Evolutionary conservation across 1,140 invertebrate species (phyloP).

Genomic region (Archivesica marissinica): DNA sequence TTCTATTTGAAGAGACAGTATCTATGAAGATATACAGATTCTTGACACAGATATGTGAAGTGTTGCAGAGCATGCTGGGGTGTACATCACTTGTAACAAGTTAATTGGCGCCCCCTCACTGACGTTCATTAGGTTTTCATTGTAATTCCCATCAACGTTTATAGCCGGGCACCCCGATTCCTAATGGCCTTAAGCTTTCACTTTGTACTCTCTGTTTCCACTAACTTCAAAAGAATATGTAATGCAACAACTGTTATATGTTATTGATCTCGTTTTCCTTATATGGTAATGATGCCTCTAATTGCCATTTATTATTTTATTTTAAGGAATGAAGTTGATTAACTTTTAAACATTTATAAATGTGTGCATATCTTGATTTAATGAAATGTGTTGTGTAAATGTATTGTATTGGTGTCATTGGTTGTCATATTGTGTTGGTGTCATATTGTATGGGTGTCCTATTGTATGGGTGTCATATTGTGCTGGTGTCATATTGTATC

Average conservation of each 20-base stretch:
- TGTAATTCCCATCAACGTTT: neutral
- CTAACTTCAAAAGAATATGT: slow-evolving; percentile 39
- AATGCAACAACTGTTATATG: neutral
- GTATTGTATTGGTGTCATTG: no score
- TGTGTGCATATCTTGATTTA: no score
- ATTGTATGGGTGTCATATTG: no score
- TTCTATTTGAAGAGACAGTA: neutral
- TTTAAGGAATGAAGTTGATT: no score
- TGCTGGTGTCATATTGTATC: no score
- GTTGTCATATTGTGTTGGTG: no score
- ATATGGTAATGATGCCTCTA: slow-evolving; percentile 9
- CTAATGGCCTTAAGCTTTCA: slow-evolving; percentile 8
- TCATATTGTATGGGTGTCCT: no score
- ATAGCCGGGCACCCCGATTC: neutral
- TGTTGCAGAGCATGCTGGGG: no score
- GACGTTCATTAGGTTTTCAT: neutral
- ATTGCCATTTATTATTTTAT: neutral
- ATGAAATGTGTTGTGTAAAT: no score
- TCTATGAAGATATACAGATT: neutral
- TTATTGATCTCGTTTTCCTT: neutral
- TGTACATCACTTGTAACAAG: neutral
- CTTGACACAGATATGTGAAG: neutral
- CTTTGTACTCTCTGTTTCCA: neutral
- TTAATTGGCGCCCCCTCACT: neutral
- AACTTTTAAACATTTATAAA: no score